phyloP scores from a whole-genome alignment of 2,113 vertebrate species.

The Garra rufa region DNA sequence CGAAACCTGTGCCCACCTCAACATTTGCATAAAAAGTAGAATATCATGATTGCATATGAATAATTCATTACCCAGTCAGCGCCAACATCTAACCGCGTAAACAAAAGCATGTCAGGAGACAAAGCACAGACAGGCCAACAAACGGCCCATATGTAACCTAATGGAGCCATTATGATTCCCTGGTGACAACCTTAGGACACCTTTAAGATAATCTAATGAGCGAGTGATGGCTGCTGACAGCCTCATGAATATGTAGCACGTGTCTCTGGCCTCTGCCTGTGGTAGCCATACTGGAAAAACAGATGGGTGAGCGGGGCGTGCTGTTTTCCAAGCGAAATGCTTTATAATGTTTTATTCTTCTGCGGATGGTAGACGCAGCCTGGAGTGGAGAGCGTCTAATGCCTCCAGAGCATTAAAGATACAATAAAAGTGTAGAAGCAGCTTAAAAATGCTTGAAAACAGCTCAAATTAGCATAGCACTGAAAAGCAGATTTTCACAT shows the following conservation, averaged over 20 bases:
- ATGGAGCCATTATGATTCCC: constrained; percentile 34
- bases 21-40: constrained; percentile 63
- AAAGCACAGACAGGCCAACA: constrained; percentile 14
- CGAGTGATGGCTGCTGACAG: neutral
- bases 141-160: constrained; percentile 5
- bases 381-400: neutral
- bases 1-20: constrained; percentile 40
- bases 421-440: neutral
- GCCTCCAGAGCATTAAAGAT: constrained; percentile 21
- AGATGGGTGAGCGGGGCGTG: neutral
- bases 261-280: constrained; percentile 9
- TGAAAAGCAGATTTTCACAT: neutral
- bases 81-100: constrained; percentile 56
- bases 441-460: neutral
- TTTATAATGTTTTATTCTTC: constrained; percentile 23
- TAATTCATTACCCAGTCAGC: constrained; percentile 66
- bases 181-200: neutral
- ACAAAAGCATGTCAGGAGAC: constrained; percentile 33
- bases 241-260: constrained; percentile 30
- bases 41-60: constrained; percentile 67
- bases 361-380: neutral
- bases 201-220: constrained; percentile 18
- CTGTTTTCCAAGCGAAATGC: neutral
- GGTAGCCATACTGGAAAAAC: neutral
- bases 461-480: neutral